These are phyloP conservation scores for Melanotaenia parkinsoni DNA, from an alignment of 2,797 vertebrate species.

Conservation along the genomic window DNA sequence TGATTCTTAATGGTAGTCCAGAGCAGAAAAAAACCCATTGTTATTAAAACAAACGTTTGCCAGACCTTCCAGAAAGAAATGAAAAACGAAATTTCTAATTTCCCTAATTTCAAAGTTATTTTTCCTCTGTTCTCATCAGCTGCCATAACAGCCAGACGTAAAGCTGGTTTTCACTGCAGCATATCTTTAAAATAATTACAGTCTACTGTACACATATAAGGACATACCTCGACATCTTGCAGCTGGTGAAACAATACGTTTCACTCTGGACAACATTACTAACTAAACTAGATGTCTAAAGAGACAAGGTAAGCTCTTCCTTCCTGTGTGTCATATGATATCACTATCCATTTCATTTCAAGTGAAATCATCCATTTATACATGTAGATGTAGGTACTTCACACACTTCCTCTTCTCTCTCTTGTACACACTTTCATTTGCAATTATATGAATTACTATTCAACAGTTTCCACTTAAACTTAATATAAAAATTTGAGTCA, in stretches of 20 bases:
- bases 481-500: too few relatives aligned
- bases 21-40: too few relatives aligned
- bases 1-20: too few relatives aligned
- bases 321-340: neutral
- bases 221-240: conserved; percentile 28
- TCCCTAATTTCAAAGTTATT: neutral
- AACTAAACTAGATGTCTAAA: neutral
- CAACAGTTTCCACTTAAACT: neutral
- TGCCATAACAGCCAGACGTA: neutral
- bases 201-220: neutral
- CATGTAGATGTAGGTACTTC: neutral
- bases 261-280: conserved; percentile 3
- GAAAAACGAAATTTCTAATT: neutral
- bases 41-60: neutral
- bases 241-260: neutral
- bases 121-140: neutral
- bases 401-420: neutral
- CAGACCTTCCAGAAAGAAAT: neutral
- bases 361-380: conserved; percentile 22
- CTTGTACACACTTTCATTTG: neutral
- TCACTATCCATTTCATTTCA: conserved; percentile 24
- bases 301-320: neutral
- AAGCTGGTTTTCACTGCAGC: neutral
- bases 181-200: neutral
- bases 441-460: neutral